phyloP scores from a whole-genome alignment of 2,113 vertebrate genomes.

The Xenopus borealis region DNA sequence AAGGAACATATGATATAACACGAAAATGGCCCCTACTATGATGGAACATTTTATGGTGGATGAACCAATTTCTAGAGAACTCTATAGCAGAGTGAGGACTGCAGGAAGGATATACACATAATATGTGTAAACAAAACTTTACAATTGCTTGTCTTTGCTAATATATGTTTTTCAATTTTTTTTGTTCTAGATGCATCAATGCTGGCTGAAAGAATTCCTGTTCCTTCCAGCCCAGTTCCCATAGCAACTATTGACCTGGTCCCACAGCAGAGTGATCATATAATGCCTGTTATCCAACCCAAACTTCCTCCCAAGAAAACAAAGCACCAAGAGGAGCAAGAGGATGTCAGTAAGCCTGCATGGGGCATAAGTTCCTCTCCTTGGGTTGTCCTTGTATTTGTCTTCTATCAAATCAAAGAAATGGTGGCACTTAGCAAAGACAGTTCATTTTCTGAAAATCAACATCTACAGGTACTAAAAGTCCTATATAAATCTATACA shows the following conservation, averaged over 20 bases:
- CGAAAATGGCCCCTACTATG: too few species aligned
- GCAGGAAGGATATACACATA: too few species aligned
- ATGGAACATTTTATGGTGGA: too few species aligned
- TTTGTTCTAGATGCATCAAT: constrained; percentile 80
- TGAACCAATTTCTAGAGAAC: too few species aligned
- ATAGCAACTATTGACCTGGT: constrained; percentile 96
- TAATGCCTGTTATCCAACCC: constrained; percentile 57
- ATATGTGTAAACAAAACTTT: too few species aligned
- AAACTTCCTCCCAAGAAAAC: constrained; percentile 77
- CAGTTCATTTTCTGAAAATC: constrained; percentile 64
- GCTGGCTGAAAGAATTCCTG: constrained; percentile 92
- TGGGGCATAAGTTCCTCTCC: constrained; percentile 90
- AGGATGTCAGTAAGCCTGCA: constrained; percentile 84
- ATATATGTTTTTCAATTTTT: constrained; percentile 15
- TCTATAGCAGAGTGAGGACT: too few species aligned
- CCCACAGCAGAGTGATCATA: constrained; percentile 68
- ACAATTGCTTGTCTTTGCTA: too few species aligned
- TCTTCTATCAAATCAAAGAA: constrained; percentile 85
- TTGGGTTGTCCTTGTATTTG: constrained; percentile 88
- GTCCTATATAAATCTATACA: not conserved
- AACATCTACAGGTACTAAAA: constrained; percentile 80
- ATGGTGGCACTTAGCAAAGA: constrained; percentile 70
- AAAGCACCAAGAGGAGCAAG: constrained; percentile 92
- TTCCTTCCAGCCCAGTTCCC: constrained; percentile 92
- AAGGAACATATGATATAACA: too few species aligned